Percentiles rank a stretch among this genome's conserved stretches.
phyloP scores from a whole-genome alignment of 1,140 invertebrate species.

The Amyelois transitella region DNA sequence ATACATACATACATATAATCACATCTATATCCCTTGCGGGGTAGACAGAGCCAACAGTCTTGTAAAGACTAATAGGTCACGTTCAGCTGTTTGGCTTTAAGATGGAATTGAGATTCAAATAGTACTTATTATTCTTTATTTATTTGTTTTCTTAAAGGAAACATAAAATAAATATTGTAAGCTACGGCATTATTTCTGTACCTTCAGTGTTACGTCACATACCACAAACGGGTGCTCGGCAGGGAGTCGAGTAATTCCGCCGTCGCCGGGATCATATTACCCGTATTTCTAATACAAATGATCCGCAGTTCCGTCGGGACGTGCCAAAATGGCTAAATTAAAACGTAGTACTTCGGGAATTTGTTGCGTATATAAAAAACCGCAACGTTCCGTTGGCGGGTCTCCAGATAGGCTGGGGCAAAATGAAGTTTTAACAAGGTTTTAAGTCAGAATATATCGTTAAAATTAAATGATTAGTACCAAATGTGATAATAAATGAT shows the following conservation, averaged over 20 bases:
- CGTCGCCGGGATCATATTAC: conserved; percentile 46
- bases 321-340: conserved; percentile 57
- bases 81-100: too few relatives aligned
- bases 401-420: conserved; percentile 24
- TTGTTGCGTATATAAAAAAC: conserved; percentile 44
- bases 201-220: background rate
- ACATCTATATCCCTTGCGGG: too few relatives aligned
- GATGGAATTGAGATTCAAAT: too few relatives aligned
- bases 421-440: background rate
- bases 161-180: too few relatives aligned
- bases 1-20: too few relatives aligned
- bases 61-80: too few relatives aligned
- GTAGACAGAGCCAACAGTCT: too few relatives aligned
- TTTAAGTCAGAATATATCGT: background rate
- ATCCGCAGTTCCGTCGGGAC: conserved; percentile 46
- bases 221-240: background rate
- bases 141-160: too few relatives aligned
- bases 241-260: conserved; percentile 33
- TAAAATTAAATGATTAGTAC: too few relatives aligned
- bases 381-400: conserved; percentile 28
- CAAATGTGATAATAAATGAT: too few relatives aligned
- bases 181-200: too few relatives aligned
- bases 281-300: conserved; percentile 55
- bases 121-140: too few relatives aligned
- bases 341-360: conserved; percentile 36